A percentile compares a stretch with the other conserved stretches of the same genome.
These are phyloP conservation scores for Corythaeola cristata DNA, from an alignment of 2,113 vertebrate genomes.

Conservation along the genomic window DNA sequence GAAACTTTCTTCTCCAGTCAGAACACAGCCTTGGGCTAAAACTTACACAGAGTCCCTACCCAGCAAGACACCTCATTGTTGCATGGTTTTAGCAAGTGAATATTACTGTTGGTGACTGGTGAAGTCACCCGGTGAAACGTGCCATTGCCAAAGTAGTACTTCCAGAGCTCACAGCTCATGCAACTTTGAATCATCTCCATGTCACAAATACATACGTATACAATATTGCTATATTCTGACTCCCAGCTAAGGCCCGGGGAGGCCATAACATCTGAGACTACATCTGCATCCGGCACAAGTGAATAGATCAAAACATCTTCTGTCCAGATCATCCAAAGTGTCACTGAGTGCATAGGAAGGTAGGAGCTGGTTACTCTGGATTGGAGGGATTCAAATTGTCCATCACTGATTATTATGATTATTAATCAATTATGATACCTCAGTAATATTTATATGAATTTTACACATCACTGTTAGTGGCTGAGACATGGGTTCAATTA, in stretches of 20 bases:
- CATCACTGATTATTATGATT: neutral
- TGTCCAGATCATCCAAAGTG: neutral
- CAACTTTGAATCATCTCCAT: neutral
- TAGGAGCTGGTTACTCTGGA: neutral
- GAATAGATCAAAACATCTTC: neutral
- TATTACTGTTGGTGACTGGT: neutral
- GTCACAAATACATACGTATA: neutral
- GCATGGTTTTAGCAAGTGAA: neutral
- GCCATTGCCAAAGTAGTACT: neutral
- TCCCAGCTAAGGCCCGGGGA: neutral
- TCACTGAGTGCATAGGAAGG: fast-evolving
- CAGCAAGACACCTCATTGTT: neutral
- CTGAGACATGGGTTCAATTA: neutral
- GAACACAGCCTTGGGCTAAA: neutral
- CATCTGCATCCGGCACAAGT: neutral
- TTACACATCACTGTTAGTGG: neutral
- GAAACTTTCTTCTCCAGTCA: neutral
- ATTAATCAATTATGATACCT: neutral
- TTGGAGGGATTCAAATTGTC: neutral
- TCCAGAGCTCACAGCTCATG: neutral
- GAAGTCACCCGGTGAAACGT: neutral
- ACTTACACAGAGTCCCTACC: neutral
- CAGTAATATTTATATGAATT: neutral
- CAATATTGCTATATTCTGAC: neutral
- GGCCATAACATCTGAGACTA: neutral